Evolutionary conservation across 1,140 invertebrate genomes (phyloP), one percentile per base, ranked within the genome.

Genomic region (Hypothenemus hampei): DNA sequence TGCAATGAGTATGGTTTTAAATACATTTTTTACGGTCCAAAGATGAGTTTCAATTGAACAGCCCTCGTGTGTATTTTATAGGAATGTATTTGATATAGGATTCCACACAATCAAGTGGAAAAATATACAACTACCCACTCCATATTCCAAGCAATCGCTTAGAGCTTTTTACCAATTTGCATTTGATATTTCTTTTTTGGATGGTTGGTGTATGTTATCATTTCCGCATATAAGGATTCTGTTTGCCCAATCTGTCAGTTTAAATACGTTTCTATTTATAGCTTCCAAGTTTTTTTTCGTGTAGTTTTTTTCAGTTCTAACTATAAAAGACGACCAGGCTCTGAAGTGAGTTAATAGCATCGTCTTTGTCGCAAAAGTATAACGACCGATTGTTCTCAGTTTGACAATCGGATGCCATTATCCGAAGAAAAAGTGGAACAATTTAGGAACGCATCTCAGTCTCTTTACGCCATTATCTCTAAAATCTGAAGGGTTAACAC

Each of bases 391-490:
- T 51, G 46, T 51, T 51, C 48, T 51, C 13, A 31, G 24, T 41
- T 40, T 41, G 37, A 29, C 58, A 59, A 49, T 55, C 51, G 15
- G 47, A 56, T 33, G 40, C 58, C n/a, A 55, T 51, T 24, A 51
- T 55, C 37, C 46, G 58, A 18, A 47, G n/a, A 43, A 19, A 54
- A 55, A 59, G 58, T 55, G 46, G 60, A 24, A 29, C 48, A 41
- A 51, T 51, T 51, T 41, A 51, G 21, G 24, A 8, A 13, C n/a
- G 3, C 1, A 13, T 3, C 21, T 20, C 23, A 20, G 40, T 51
- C 41, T 51, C 33, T 24, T 40, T 29, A 16, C 22, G 20, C 23
- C 36, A 51, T 51, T 51, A 40, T 51, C 48, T 41, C 21, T 41
- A 41, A 40, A 29, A 51, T 37, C 36, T 51, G 15, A 29, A 51